Evolutionary conservation across 35 echinoderm and acorn worm species (phyloP), one percentile per base, ranked within the genome.

Genomic region (Lytechinus pictus): DNA sequence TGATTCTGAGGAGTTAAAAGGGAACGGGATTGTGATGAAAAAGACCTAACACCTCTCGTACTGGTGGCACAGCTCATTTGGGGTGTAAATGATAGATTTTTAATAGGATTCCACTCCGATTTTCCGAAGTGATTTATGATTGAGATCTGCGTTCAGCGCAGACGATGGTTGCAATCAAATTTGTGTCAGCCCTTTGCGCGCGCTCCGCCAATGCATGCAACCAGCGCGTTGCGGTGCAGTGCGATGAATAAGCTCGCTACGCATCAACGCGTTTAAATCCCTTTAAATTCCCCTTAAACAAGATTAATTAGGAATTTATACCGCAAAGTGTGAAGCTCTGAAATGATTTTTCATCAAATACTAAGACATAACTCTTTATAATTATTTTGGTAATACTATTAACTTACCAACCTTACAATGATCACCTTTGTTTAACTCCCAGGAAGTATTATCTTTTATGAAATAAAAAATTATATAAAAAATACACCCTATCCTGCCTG

Each of bases 281-380:
- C 52, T 21, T 54, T 54, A 44, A 90, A 90, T 10, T 90, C 88
- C 29, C 88, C 13, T 54, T 90, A 90, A 90, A 90, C 88, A 90
- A 90, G 88, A 90, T 90, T 90, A 54, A 90, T 90, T 90, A 90
- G 29, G 88, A 90, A 90, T 90, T 54, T 52, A 90, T 54, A 90
- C 88, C 88, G 52, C 88, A 51, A 44, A 14, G 88, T 90, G 88
- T 90, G 88, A 90, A 90, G 52, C 52, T 9, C 52, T 90, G 28
- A 90, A 90, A 90, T 54, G 28, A 90, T 90, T 90, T 52, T 90
- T 90, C 66, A n/a, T 79, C 66, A 79, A 79, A 79, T 79, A 24
- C 66, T 79, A 19, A 24, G 66, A 79, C 66, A 79, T 79, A 79
- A 79, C 66, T 79, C 66, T 24, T 14, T 79, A 79, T 79, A 24